A percentile compares a stretch with the other conserved stretches of the same genome.
Conservation (phyloP, 2,797 vertebrate species). For the Coccyzus lansbergi region DNA sequence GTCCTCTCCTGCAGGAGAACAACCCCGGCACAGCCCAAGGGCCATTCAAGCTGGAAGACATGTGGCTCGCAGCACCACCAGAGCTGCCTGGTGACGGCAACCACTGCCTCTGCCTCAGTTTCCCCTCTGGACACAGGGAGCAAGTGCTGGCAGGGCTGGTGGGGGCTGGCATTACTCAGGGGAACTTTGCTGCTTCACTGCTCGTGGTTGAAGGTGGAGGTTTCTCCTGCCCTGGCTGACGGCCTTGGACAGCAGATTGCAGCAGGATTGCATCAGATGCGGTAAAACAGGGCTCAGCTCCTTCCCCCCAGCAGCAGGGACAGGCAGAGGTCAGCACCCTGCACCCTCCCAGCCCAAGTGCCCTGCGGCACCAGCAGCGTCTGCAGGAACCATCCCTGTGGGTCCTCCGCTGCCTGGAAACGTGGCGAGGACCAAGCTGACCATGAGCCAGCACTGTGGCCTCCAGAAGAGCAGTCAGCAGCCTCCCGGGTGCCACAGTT, state of each 20-base stretch:
- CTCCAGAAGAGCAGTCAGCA: not conserved
- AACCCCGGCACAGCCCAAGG: not conserved
- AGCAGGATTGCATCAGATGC: not conserved
- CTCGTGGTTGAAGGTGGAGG: accelerated
- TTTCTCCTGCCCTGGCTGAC: not conserved
- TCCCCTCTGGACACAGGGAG: not conserved
- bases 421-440: not conserved
- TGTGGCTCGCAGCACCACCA: accelerated
- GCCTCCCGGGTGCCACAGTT: not conserved
- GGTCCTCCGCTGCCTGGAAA: not conserved
- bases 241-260: slow-evolving; percentile 22
- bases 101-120: not conserved
- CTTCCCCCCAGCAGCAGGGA: accelerated
- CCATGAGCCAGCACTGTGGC: accelerated
- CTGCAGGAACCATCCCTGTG: not conserved
- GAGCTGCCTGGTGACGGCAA: not conserved
- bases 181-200: not conserved
- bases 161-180: not conserved
- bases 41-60: not conserved
- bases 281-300: slow-evolving; percentile 19
- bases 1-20: not conserved
- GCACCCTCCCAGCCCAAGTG: too few species aligned
- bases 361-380: accelerated
- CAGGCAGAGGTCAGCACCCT: not conserved
- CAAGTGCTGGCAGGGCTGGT: not conserved